Evolutionary conservation across 2,113 vertebrate species (phyloP).

Genomic region (Chamaetylas fuelleborni): DNA sequence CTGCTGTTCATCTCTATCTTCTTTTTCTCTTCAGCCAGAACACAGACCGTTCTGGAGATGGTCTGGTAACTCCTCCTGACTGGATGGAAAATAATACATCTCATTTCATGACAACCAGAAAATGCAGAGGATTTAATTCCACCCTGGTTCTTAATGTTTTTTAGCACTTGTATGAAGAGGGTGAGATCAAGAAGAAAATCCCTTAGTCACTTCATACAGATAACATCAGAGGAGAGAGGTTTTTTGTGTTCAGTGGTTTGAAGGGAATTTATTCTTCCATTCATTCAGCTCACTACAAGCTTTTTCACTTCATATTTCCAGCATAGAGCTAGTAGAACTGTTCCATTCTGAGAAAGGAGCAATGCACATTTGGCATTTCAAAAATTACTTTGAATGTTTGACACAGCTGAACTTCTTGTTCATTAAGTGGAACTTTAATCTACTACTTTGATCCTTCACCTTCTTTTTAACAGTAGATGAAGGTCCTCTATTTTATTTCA

Average conservation of each 20-base stretch:
- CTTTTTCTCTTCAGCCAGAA: conserved; percentile 18
- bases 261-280: conserved; percentile 35
- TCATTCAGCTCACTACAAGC: background rate
- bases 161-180: conserved; percentile 14
- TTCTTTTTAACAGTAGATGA: background rate
- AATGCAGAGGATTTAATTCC: conserved; percentile 24
- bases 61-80: conserved; percentile 7
- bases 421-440: conserved; percentile 41
- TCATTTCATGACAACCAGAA: background rate
- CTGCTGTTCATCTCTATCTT: conserved; percentile 18
- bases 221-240: background rate
- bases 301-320: conserved; percentile 1
- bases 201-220: background rate
- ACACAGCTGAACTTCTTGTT: conserved; percentile 45
- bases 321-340: background rate
- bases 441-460: background rate
- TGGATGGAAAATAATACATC: background rate
- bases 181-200: conserved; percentile 35
- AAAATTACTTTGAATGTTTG: conserved; percentile 12
- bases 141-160: background rate
- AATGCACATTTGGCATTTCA: conserved; percentile 21
- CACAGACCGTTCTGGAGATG: background rate
- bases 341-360: background rate
- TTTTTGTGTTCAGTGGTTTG: background rate
- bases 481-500: conserved; percentile 20